A percentile compares a stretch with the other conserved stretches of the same genome.
Conservation (phyloP, 2,797 vertebrate species). For the Hydrophis major region DNA sequence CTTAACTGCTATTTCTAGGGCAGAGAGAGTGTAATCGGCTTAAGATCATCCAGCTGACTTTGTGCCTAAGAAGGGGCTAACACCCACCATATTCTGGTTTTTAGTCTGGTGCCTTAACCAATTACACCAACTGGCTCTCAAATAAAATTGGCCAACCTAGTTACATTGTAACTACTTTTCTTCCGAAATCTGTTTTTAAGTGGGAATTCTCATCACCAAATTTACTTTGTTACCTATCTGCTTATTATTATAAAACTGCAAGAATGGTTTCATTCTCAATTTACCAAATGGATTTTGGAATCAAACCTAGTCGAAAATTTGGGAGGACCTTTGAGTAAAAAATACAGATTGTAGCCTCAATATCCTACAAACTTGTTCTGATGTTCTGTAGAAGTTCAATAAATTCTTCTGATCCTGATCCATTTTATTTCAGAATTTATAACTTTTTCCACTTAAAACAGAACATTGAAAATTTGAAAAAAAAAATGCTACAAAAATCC, state of each 20-base stretch:
- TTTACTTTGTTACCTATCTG: not conserved
- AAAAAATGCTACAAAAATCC: constrained; percentile 43
- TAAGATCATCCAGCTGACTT: not conserved
- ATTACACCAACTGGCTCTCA: not conserved
- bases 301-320: constrained; percentile 5
- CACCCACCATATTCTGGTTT: not conserved
- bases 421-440: not conserved
- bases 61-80: not conserved
- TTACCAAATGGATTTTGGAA: not conserved
- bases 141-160: not conserved
- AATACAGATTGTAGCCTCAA: not conserved
- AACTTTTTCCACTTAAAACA: not conserved
- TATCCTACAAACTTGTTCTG: not conserved
- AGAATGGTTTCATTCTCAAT: not conserved
- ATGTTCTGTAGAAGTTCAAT: not conserved
- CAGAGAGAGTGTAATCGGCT: not conserved
- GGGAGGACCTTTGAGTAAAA: not conserved
- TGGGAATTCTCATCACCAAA: not conserved
- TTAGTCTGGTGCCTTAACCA: not conserved
- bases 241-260: not conserved
- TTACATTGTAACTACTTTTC: not conserved
- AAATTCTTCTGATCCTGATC: not conserved
- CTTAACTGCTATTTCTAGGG: not conserved
- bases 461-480: not conserved
- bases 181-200: not conserved